phyloP scores from a whole-genome alignment of 2,113 vertebrate genomes.

The Mesoclemmys tuberculata region DNA sequence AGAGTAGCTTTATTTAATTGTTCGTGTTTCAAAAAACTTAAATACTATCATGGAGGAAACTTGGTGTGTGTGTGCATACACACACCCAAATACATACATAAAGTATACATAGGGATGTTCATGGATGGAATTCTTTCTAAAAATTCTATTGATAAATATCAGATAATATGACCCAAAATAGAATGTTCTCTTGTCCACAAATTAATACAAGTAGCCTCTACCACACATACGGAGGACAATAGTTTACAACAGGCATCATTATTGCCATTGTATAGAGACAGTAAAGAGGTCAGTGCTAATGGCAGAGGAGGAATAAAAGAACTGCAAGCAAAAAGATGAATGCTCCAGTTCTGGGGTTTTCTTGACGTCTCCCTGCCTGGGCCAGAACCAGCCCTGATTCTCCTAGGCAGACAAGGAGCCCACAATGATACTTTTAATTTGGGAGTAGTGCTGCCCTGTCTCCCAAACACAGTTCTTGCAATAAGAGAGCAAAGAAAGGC shows the following conservation, averaged over 20 bases:
- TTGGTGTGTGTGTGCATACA: neutral
- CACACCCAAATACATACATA: neutral
- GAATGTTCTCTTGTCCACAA: neutral
- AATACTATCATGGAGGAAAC: neutral
- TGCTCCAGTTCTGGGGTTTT: neutral
- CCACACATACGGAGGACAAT: neutral
- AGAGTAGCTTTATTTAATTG: neutral
- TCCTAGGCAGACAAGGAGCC: neutral
- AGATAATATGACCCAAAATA: neutral
- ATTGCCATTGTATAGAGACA: neutral
- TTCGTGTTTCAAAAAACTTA: neutral
- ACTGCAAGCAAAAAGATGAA: rapidly evolving
- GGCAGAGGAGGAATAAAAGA: neutral
- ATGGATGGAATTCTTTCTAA: neutral
- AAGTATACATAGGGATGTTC: neutral
- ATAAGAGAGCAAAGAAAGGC: neutral
- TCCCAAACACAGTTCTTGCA: neutral
- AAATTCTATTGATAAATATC: neutral
- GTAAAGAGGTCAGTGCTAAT: neutral
- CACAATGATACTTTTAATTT: neutral
- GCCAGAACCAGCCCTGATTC: neutral
- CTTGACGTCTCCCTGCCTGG: neutral
- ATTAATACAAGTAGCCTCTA: neutral
- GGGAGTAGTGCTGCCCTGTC: neutral
- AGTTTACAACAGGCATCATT: neutral